These are phyloP conservation scores for Grallaria varia DNA, from an alignment of 2,113 vertebrate genomes.

Conservation along the genomic window DNA sequence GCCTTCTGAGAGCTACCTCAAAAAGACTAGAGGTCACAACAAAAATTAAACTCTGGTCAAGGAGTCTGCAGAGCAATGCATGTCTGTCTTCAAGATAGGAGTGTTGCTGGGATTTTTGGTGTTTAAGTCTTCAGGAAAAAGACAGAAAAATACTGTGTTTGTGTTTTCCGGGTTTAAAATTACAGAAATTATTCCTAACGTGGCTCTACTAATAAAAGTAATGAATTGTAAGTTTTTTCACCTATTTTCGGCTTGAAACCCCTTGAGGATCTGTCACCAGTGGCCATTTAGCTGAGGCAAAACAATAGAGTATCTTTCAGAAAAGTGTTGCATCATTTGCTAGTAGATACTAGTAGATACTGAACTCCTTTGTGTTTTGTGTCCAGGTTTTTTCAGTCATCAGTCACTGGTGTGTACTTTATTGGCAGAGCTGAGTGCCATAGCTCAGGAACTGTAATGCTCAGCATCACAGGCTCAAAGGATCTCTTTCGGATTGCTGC, in stretches of 20 bases:
- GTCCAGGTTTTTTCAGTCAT: not conserved
- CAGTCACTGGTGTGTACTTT: not conserved
- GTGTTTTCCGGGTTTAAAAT: not conserved
- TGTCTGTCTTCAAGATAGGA: not conserved
- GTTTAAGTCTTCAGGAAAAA: not conserved
- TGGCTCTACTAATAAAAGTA: not conserved
- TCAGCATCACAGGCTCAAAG: not conserved
- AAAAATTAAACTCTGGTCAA: not conserved
- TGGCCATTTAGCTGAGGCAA: not conserved
- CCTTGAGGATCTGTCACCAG: not conserved
- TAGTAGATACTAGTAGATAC: not conserved
- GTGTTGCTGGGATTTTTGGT: fast-evolving
- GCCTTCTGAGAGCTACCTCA: not conserved
- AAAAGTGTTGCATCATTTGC: not conserved
- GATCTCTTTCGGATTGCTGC: not conserved
- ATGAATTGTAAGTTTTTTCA: not conserved
- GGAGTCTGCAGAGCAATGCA: not conserved
- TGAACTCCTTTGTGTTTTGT: not conserved
- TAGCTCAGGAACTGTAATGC: not conserved
- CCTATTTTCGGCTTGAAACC: not conserved
- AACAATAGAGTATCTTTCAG: not conserved
- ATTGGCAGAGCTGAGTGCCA: not conserved
- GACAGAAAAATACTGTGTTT: not conserved
- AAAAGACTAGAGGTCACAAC: not conserved
- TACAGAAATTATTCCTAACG: not conserved